Conservation (phyloP, 2,888 invertebrate genomes). For the Stenodera caucasica region DNA sequence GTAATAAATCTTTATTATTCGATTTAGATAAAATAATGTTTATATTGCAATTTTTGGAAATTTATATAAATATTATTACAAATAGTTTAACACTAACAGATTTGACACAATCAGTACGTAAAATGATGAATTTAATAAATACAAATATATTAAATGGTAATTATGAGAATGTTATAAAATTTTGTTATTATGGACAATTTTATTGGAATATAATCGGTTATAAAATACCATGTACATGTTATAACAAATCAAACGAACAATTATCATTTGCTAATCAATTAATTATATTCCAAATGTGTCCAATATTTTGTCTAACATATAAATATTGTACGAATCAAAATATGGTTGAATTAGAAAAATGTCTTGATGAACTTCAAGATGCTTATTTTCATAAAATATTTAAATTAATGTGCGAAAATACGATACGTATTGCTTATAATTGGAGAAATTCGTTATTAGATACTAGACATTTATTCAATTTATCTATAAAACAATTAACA, state of each 20-base stretch:
- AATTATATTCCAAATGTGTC: slow-evolving; percentile 65
- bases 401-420: slow-evolving; percentile 65
- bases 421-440: slow-evolving; percentile 55
- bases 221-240: slow-evolving; percentile 29
- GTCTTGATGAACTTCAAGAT: slow-evolving; percentile 59
- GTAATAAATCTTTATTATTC: slow-evolving; percentile 56
- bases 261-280: slow-evolving; percentile 61
- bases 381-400: slow-evolving; percentile 65
- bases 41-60: slow-evolving; percentile 27
- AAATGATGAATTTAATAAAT: slow-evolving; percentile 47
- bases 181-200: slow-evolving; percentile 51
- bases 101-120: slow-evolving; percentile 52
- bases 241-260: slow-evolving; percentile 24
- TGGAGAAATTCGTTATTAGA: slow-evolving; percentile 52
- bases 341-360: slow-evolving; percentile 39
- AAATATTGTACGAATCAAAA: slow-evolving; percentile 22
- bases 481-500: slow-evolving; percentile 61
- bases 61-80: slow-evolving; percentile 37
- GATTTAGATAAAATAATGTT: slow-evolving; percentile 56
- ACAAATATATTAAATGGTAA: slow-evolving; percentile 50
- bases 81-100: slow-evolving; percentile 50
- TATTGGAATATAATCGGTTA: slow-evolving; percentile 51
- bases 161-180: slow-evolving; percentile 49
- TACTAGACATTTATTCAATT: slow-evolving; percentile 53
- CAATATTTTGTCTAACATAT: slow-evolving; percentile 55